phyloP scores from a whole-genome alignment of 2,113 vertebrate genomes.

The Puffinus mauretanicus region DNA sequence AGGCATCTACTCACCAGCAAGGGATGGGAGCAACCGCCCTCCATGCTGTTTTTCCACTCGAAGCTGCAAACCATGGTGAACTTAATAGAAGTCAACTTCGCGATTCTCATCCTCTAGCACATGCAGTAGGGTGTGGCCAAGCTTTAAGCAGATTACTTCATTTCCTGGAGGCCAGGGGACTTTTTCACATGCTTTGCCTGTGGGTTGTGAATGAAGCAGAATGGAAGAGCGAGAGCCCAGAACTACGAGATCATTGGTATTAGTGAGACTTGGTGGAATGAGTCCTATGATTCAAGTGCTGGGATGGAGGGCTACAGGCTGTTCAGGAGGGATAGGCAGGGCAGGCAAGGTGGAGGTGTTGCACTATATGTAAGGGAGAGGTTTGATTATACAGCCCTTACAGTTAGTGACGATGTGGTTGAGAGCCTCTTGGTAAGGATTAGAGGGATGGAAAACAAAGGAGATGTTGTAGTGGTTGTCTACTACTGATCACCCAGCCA shows the following conservation, averaged over 20 bases:
- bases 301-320: neutral
- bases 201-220: neutral
- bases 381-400: neutral
- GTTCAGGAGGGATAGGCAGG: neutral
- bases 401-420: neutral
- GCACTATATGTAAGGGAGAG: neutral
- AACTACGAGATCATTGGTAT: neutral
- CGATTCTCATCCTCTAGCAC: neutral
- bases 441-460: neutral
- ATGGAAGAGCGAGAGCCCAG: neutral
- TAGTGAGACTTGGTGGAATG: neutral
- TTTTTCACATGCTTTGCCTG: rapidly evolving
- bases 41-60: neutral
- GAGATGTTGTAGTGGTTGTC: neutral
- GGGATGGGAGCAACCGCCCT: rapidly evolving
- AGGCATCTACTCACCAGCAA: neutral
- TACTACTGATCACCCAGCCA: neutral
- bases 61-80: neutral
- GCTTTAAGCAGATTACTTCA: neutral
- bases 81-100: neutral
- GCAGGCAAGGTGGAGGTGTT: neutral
- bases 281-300: neutral
- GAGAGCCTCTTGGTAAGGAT: neutral
- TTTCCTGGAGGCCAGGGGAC: neutral
- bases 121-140: neutral